phyloP scores from a whole-genome alignment of 2,888 invertebrate species.

The Beris chalybata region DNA sequence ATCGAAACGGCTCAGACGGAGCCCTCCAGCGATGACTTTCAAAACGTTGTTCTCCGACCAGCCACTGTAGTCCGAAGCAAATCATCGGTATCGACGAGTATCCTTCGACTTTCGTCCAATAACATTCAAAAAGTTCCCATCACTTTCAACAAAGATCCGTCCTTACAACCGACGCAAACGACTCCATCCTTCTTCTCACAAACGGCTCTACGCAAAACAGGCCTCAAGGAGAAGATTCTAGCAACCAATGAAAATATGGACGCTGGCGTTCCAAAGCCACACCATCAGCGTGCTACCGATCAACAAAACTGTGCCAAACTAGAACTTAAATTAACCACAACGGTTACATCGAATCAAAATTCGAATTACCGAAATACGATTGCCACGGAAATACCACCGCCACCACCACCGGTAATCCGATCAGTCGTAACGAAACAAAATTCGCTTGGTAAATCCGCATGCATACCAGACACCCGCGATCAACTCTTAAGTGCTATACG shows the following conservation, averaged over 20 bases:
- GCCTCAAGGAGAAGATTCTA: slow-evolving; percentile 55
- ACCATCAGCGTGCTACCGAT: slow-evolving; percentile 32
- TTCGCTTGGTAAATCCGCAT: slow-evolving; percentile 24
- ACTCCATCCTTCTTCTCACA: slow-evolving; percentile 57
- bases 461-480: slow-evolving; percentile 63
- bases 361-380: not conserved
- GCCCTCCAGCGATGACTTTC: not conserved
- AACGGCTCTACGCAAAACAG: slow-evolving; percentile 57
- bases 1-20: not conserved
- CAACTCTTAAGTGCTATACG: slow-evolving; percentile 71
- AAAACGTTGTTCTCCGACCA: not conserved
- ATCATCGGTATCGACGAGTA: slow-evolving; percentile 20
- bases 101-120: slow-evolving; percentile 10
- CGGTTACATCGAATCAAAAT: slow-evolving; percentile 36
- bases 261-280: slow-evolving; percentile 1
- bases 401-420: slow-evolving; percentile 49
- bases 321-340: slow-evolving; percentile 34
- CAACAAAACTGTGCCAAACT: slow-evolving; percentile 37
- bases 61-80: slow-evolving; percentile 14
- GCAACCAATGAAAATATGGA: slow-evolving; percentile 45
- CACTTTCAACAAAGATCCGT: slow-evolving; percentile 14
- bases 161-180: slow-evolving; percentile 6
- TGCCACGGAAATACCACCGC: slow-evolving; percentile 43
- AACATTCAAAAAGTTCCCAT: slow-evolving; percentile 14
- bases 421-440: slow-evolving; percentile 42